phyloP scores from a whole-genome alignment of 1,140 invertebrate species.

The Ephestia elutella region DNA sequence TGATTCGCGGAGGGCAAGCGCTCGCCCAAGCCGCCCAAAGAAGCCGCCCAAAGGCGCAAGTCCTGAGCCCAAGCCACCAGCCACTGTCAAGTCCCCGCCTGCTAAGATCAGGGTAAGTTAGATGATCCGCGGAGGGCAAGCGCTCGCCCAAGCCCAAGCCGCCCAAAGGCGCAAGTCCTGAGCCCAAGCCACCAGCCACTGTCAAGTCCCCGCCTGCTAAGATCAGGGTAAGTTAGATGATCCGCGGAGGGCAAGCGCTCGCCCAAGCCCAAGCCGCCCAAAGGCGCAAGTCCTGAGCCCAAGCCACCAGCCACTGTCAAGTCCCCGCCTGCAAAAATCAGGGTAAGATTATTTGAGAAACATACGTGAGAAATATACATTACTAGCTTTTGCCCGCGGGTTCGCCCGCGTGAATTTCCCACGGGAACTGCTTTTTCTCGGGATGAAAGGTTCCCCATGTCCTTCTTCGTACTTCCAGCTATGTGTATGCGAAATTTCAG shows the following conservation, averaged over 20 bases:
- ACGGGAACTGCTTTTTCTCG: too few species aligned
- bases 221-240: conserved; percentile 41
- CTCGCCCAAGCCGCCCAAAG: conserved; percentile 74
- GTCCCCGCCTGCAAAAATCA: conserved; percentile 50
- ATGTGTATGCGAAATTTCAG: too few species aligned
- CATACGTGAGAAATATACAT: too few species aligned
- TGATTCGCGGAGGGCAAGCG: conserved; percentile 64
- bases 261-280: conserved; percentile 75
- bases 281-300: conserved; percentile 71
- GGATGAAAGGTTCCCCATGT: too few species aligned
- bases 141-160: conserved; percentile 75
- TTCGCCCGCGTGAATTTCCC: too few species aligned
- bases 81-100: conserved; percentile 41
- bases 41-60: conserved; percentile 75
- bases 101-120: conserved; percentile 47
- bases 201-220: conserved; percentile 49
- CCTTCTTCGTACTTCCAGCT: too few species aligned
- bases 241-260: conserved; percentile 66
- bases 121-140: conserved; percentile 51
- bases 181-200: conserved; percentile 31
- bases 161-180: conserved; percentile 74
- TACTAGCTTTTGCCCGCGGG: too few species aligned
- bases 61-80: conserved; percentile 48
- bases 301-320: conserved; percentile 33
- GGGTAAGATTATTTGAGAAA: too few species aligned